phyloP scores from a whole-genome alignment of 2,113 vertebrate species.

The Camelus dromedarius region DNA sequence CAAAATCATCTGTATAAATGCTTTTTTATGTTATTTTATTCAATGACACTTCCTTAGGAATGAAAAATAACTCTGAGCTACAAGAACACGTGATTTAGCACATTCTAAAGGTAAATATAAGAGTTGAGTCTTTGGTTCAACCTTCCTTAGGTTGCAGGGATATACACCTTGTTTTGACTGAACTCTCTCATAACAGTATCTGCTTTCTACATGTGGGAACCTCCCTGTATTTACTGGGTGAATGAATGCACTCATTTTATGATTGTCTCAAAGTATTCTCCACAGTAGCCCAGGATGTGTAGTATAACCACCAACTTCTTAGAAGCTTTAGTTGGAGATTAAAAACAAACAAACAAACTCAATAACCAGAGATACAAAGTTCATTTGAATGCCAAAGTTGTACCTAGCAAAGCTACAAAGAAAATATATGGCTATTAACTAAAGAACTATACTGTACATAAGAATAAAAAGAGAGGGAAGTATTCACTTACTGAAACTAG shows the following conservation, averaged over 20 bases:
- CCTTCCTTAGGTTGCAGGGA: neutral
- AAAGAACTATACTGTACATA: neutral
- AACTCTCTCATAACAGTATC: neutral
- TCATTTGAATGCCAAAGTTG: neutral
- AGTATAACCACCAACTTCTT: neutral
- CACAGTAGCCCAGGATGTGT: neutral
- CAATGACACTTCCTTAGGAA: neutral
- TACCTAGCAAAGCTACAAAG: neutral
- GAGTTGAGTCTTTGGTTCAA: neutral
- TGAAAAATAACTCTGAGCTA: neutral
- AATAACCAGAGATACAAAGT: neutral
- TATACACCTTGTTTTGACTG: neutral
- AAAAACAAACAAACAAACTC: neutral
- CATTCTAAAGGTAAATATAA: neutral
- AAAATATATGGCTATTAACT: neutral
- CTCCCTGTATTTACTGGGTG: no score
- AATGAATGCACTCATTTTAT: neutral
- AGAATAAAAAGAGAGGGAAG: neutral
- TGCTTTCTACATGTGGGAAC: neutral
- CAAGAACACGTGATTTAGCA: neutral
- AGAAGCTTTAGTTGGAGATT: neutral
- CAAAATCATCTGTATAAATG: neutral
- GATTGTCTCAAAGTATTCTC: neutral
- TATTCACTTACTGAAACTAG: neutral
- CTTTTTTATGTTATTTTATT: neutral